A percentile compares a stretch with the other conserved stretches of the same genome.
These are phyloP conservation scores for Rhodophaea formosa DNA, from an alignment of 2,888 invertebrate species.

Conservation along the genomic window DNA sequence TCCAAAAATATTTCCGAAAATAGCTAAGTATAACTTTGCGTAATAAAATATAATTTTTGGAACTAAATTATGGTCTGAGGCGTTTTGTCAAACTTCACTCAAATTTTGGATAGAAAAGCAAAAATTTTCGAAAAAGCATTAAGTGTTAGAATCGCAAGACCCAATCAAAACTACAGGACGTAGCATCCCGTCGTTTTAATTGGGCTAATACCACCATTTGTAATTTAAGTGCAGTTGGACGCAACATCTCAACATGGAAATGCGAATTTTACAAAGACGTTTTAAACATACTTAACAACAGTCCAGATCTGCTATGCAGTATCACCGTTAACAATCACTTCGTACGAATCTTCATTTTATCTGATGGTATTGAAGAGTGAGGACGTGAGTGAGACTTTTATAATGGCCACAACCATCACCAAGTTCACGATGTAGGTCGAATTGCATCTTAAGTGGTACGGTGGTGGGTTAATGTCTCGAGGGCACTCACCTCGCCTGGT, in stretches of 20 bases:
- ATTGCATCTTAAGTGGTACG: constrained; percentile 81
- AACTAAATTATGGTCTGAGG: constrained; percentile 36
- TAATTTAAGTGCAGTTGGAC: constrained; percentile 80
- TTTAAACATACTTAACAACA: constrained; percentile 78
- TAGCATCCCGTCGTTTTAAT: constrained; percentile 42
- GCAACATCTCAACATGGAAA: constrained; percentile 66
- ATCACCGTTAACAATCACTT: constrained; percentile 76
- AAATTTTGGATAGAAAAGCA: constrained; percentile 60
- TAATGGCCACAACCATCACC: constrained; percentile 77
- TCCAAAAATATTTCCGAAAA: constrained; percentile 33
- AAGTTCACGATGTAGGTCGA: constrained; percentile 81
- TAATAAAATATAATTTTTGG: constrained; percentile 34
- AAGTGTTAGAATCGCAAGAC: constrained; percentile 50
- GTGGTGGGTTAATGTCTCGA: constrained; percentile 75
- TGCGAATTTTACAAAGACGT: constrained; percentile 52
- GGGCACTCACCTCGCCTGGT: constrained; percentile 79
- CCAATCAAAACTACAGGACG: constrained; percentile 46
- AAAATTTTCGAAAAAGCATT: constrained; percentile 52
- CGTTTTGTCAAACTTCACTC: constrained; percentile 80
- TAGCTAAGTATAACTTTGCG: constrained; percentile 23
- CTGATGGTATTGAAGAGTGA: constrained; percentile 79
- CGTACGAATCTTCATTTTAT: constrained; percentile 69
- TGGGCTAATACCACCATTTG: constrained; percentile 67
- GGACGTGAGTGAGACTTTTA: constrained; percentile 76
- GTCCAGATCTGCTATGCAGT: constrained; percentile 78